phyloP scores from a whole-genome alignment of 2,888 invertebrate species.

The Rapana venosa region DNA sequence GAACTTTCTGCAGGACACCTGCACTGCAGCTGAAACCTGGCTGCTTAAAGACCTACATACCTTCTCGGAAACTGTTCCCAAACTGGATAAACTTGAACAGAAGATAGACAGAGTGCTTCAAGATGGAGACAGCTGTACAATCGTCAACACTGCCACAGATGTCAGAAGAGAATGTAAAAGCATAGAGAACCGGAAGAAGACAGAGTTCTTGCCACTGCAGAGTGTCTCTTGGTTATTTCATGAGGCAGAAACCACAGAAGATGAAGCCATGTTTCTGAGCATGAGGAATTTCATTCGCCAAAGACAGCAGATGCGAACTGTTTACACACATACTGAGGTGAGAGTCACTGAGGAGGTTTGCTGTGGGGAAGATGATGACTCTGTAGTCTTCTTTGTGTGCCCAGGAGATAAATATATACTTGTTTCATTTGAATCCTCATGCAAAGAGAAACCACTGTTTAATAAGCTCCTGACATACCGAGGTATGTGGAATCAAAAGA shows the following conservation, averaged over 20 bases:
- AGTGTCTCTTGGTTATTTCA: not conserved
- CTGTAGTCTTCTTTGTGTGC: not conserved
- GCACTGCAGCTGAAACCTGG: not conserved
- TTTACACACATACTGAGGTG: not conserved
- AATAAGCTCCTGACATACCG: not conserved
- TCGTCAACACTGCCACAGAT: not conserved
- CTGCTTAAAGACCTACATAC: not conserved
- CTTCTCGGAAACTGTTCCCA: not conserved
- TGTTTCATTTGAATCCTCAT: not conserved
- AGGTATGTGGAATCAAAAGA: not conserved
- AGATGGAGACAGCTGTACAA: not conserved
- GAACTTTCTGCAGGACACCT: not conserved
- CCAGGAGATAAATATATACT: too few species aligned
- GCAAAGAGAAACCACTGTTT: not conserved
- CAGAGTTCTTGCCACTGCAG: not conserved
- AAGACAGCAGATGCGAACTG: not conserved
- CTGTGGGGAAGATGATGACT: not conserved
- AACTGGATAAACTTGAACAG: not conserved
- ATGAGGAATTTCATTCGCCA: slow-evolving; percentile 10
- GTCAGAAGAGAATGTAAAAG: not conserved
- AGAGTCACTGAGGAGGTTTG: too few species aligned
- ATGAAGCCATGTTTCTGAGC: not conserved
- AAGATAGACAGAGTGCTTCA: not conserved
- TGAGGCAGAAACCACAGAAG: not conserved
- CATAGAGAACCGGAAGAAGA: not conserved